Evolutionary conservation across 2,888 invertebrate genomes (phyloP).

Genomic region (Baccha elongata): DNA sequence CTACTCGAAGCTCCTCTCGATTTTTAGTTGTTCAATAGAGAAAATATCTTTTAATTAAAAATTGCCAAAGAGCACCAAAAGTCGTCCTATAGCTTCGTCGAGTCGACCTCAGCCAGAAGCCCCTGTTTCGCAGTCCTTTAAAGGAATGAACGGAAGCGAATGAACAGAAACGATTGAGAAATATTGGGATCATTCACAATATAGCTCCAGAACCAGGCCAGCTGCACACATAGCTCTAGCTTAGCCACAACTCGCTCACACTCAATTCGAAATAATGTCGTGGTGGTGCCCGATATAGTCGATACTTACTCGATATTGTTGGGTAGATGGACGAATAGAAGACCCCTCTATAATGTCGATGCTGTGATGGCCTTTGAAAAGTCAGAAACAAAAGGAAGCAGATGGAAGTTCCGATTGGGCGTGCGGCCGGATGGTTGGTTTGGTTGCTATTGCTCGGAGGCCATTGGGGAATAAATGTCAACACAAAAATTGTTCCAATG

Average conservation of each 20-base stretch:
- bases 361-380: conserved; percentile 1
- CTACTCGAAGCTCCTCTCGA: not conserved
- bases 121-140: not conserved
- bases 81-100: conserved; percentile 13
- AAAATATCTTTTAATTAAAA: conserved; percentile 73
- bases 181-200: conserved; percentile 52
- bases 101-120: not conserved
- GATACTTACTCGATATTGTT: too few species aligned
- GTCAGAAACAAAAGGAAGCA: conserved; percentile 52
- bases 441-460: conserved; percentile 48
- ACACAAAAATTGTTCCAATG: conserved; percentile 73
- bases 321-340: conserved; percentile 7
- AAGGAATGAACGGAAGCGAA: conserved; percentile 5
- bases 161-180: conserved; percentile 51
- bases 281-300: conserved; percentile 5
- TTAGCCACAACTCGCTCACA: conserved; percentile 34
- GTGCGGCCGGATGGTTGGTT: conserved; percentile 52
- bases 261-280: conserved; percentile 30
- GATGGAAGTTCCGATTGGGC: conserved; percentile 69
- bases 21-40: conserved; percentile 39
- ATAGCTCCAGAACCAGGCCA: too few species aligned
- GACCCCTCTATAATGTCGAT: not conserved
- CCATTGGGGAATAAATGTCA: conserved; percentile 71
- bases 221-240: not conserved
- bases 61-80: conserved; percentile 62